These are phyloP conservation scores for Anneissia japonica DNA, from an alignment of 35 echinoderm and acorn worm species.

Conservation along the genomic window DNA sequence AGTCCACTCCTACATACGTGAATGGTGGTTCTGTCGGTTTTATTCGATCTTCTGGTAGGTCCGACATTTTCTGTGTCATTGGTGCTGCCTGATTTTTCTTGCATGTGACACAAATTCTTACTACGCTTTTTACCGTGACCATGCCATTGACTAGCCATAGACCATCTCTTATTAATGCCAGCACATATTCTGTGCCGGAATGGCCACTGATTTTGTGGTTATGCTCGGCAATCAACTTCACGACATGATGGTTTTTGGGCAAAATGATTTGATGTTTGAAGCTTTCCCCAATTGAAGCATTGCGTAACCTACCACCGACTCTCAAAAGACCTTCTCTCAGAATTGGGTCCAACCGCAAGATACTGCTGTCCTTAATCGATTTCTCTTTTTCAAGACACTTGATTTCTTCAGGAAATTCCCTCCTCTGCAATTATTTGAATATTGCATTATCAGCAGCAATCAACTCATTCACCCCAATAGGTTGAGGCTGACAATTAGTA, in stretches of 20 bases:
- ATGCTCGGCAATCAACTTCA: background rate
- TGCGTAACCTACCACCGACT: background rate
- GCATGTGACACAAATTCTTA: background rate
- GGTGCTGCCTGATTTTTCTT: background rate
- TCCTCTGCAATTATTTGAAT: too few species aligned
- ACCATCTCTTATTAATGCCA: background rate
- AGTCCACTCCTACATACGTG: slow-evolving; percentile 29
- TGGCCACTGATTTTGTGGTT: background rate
- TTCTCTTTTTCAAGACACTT: too few species aligned
- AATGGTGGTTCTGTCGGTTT: slow-evolving; percentile 30
- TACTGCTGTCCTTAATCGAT: too few species aligned
- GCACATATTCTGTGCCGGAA: background rate
- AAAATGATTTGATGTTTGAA: background rate
- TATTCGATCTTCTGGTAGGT: slow-evolving; percentile 41
- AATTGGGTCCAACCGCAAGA: too few species aligned
- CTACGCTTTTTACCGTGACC: background rate
- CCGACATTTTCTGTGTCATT: slow-evolving; percentile 35
- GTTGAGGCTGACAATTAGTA: too few species aligned
- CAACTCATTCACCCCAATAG: too few species aligned
- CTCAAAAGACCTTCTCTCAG: background rate
- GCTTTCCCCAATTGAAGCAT: background rate
- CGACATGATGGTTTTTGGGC: background rate
- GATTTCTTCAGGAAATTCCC: too few species aligned
- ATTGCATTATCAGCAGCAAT: too few species aligned
- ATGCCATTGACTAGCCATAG: too few species aligned